Evolutionary conservation across 2,797 vertebrate genomes (phyloP).

Genomic region (Orientallactaga sibirica): DNA sequence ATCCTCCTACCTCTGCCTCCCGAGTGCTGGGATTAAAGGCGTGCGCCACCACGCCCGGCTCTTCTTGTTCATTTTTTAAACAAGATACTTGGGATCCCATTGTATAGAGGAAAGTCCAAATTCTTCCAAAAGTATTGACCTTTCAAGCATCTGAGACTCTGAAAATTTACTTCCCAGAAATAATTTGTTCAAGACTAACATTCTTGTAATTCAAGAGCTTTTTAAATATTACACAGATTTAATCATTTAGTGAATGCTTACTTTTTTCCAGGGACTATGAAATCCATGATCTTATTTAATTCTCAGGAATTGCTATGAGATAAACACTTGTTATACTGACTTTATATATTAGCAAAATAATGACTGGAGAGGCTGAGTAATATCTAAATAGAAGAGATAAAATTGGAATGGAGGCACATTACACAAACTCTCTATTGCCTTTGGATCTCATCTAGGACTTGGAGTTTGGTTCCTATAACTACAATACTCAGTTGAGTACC

Average conservation of each 20-base stretch:
- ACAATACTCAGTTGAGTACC: neutral
- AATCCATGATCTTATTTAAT: neutral
- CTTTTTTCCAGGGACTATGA: neutral
- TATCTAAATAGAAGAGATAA: neutral
- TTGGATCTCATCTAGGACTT: neutral
- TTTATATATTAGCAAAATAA: neutral
- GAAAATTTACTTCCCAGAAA: conserved; percentile 22
- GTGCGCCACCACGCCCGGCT: too few species aligned
- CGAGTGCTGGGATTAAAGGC: too few species aligned
- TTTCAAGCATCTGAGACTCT: neutral
- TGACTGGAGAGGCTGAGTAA: neutral
- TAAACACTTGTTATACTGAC: neutral
- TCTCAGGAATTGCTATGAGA: neutral
- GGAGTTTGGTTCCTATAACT: neutral
- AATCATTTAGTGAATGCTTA: neutral
- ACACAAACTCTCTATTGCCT: neutral
- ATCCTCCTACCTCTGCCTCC: too few species aligned
- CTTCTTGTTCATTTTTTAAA: neutral
- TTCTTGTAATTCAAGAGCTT: conserved; percentile 30
- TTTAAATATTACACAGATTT: neutral
- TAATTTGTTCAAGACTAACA: neutral
- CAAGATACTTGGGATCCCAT: neutral
- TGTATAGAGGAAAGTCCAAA: neutral
- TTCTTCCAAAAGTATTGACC: neutral
- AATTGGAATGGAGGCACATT: neutral